Conservation (phyloP, 2,797 vertebrate species). For the Melanogrammus aeglefinus region DNA sequence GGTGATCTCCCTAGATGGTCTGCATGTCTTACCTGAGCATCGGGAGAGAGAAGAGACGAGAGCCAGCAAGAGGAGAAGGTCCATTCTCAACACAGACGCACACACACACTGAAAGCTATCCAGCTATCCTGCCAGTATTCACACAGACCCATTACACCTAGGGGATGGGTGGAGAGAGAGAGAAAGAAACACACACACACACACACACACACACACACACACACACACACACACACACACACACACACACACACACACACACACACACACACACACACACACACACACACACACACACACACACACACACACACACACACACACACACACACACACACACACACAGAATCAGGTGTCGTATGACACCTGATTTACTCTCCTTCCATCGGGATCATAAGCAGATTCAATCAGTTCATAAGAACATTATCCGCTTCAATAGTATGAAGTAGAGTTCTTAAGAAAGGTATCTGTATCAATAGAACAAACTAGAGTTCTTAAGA, state of each 20-base stretch:
- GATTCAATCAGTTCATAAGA: not conserved
- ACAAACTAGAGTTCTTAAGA: too few species aligned
- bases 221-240: not conserved
- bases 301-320: not conserved
- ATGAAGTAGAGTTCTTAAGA: not conserved
- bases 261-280: not conserved
- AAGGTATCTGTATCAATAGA: too few species aligned
- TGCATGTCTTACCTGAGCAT: conserved; percentile 66
- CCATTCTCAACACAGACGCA: conserved; percentile 58
- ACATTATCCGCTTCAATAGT: too few species aligned
- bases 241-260: not conserved
- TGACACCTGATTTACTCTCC: too few species aligned
- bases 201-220: not conserved
- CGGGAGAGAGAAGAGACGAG: conserved; percentile 52
- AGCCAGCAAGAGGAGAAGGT: conserved; percentile 51
- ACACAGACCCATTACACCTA: conserved; percentile 37
- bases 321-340: not conserved
- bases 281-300: not conserved
- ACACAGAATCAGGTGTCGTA: not conserved
- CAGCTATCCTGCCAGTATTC: conserved; percentile 24
- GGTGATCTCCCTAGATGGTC: not conserved
- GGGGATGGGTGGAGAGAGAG: not conserved
- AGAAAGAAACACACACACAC: not conserved
- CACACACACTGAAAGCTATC: conserved; percentile 27
- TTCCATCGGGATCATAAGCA: not conserved